Base-by-base conservation (phyloP, 2,797 vertebrate genomes). In the Melanotaenia parkinsoni region DNA sequence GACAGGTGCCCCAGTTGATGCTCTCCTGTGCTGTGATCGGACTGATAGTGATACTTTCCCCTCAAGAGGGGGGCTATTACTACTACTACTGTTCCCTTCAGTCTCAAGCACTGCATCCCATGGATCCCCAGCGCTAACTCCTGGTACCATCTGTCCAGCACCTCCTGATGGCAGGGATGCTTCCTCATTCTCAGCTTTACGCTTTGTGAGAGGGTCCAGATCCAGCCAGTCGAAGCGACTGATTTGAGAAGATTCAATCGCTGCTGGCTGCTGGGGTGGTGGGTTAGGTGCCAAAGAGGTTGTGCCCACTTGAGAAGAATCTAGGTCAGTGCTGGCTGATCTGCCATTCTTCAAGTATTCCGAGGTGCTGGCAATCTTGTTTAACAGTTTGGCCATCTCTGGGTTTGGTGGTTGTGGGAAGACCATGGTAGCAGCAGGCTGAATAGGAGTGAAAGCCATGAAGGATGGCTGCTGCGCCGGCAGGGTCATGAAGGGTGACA, bases 81-180 rank as follows among this genome's bases (percentile, higher is more conserved):
- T 81, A 30, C 68, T 61, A 3, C 79, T 90, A 47, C 76, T 80
- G 79, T 85, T 88, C 58, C 90, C 90, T 63, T 95, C 90, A n/a
- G 94, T 95, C 82, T 97, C 96, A 13, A 99, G 95, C 74, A 99
- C 98, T 3, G 97, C 98, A 54, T 99, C 98, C 98, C 98, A 99
- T 0, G 98, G 98, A 90, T 99, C 98, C 47, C 96, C 95, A 0
- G 95, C 94, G 47, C 88, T 76, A 58, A 57, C 76, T 22, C 85
- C 92, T 51, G 86, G 51, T 18, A 18, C 81, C 1, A 88, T 86
- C 74, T 75, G 58, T 18, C 68, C 68, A 45, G 80, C 70, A n/a
- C 74, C 90, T 58, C 85, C 92, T 3, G 81, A 18, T 2, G 81
- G 81, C 28, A 18, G 76, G 18, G 87, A 67, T 3, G 76, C 70